Percentiles rank a stretch among this genome's conserved stretches.
Conservation (phyloP, 2,113 vertebrate genomes). For the Suricata suricatta region DNA sequence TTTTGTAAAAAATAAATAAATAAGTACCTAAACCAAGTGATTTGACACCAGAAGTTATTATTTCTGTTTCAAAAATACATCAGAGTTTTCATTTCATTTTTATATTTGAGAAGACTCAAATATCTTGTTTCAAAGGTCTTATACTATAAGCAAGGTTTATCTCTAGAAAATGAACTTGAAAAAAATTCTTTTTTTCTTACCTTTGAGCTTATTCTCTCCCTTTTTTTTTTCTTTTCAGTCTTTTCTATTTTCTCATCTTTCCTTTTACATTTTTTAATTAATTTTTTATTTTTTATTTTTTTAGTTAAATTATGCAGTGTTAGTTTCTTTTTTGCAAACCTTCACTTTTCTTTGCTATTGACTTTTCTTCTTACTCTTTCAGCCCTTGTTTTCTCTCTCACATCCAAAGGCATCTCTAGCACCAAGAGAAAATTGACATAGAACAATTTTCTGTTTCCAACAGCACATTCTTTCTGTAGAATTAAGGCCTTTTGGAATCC, state of each 20-base stretch:
- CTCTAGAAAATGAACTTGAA: not conserved
- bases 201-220: not conserved
- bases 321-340: not conserved
- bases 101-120: conserved; percentile 17
- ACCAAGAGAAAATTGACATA: not conserved
- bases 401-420: not conserved
- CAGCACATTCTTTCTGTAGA: not conserved
- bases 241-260: not conserved
- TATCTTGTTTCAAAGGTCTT: conserved; percentile 29
- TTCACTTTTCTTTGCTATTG: not conserved
- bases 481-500: conserved; percentile 24
- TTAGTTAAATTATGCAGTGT: not conserved
- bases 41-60: not conserved
- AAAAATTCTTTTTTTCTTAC: not conserved
- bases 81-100: conserved; percentile 45
- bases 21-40: not conserved
- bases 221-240: not conserved
- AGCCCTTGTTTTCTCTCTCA: not conserved
- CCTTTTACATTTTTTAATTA: not conserved
- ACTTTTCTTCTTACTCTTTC: not conserved
- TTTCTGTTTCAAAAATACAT: conserved; percentile 1
- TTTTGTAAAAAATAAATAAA: not conserved
- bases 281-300: not conserved
- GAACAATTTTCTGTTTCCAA: conserved; percentile 44
- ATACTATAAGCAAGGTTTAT: not conserved